These are phyloP conservation scores for Plebejus anna DNA, from an alignment of 2,888 invertebrate genomes.

Conservation along the genomic window DNA sequence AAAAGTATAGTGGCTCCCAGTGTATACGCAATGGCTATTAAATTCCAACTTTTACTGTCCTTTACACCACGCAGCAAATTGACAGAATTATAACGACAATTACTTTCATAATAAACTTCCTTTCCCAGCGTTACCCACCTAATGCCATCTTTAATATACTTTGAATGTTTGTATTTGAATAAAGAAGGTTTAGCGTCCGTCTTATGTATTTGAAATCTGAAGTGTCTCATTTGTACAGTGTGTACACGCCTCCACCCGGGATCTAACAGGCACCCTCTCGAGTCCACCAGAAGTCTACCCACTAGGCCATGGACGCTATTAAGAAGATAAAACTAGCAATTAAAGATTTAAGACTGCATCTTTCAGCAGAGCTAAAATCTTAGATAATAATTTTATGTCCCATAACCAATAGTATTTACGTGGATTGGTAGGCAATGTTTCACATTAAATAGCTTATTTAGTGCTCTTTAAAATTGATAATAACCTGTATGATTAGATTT, in stretches of 20 bases:
- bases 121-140: not conserved
- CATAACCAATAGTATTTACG: not conserved
- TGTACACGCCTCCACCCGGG: no score
- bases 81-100: constrained; percentile 27
- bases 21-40: constrained; percentile 43
- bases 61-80: constrained; percentile 24
- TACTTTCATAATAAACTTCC: constrained; percentile 1
- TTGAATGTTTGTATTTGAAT: not conserved
- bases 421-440: not conserved
- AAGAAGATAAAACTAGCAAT: no score
- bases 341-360: no score
- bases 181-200: not conserved
- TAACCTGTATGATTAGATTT: constrained; percentile 7
- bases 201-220: no score
- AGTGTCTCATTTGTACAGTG: no score
- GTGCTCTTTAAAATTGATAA: not conserved
- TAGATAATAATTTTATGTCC: not conserved
- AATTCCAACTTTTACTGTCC: constrained; percentile 33
- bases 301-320: no score
- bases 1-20: constrained; percentile 53
- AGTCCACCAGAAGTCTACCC: no score
- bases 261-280: no score
- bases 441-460: not conserved
- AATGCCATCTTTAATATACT: not conserved
- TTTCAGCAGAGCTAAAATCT: no score